phyloP scores from a whole-genome alignment of 2,113 vertebrate species.

The Athene noctua region DNA sequence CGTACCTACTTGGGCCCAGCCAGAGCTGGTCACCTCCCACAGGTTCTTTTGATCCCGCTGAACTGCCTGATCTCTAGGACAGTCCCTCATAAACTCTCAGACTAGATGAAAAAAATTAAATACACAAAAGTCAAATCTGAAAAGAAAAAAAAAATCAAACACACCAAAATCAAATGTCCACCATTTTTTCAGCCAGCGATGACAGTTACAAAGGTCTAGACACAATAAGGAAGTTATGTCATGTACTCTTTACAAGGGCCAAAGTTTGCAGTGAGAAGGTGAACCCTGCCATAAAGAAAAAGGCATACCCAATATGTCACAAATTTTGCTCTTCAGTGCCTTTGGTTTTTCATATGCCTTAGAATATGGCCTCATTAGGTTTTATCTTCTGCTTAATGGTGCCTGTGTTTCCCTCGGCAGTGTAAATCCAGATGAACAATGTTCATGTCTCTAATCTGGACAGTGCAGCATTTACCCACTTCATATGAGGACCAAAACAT shows the following conservation, averaged over 20 bases:
- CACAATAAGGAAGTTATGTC: not conserved
- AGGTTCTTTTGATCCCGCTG: not conserved
- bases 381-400: not conserved
- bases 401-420: not conserved
- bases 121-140: not conserved
- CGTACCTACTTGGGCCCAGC: not conserved
- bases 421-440: not conserved
- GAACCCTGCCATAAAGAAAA: not conserved
- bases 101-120: not conserved
- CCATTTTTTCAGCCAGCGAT: not conserved
- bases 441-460: not conserved
- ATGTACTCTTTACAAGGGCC: not conserved
- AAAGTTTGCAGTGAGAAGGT: not conserved
- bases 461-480: not conserved
- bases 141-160: not conserved
- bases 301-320: not conserved
- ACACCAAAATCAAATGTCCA: not conserved
- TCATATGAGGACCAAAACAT: not conserved
- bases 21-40: rapidly evolving
- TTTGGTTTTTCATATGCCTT: not conserved
- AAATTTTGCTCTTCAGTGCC: not conserved
- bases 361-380: not conserved
- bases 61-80: too few species aligned
- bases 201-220: not conserved
- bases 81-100: rapidly evolving